Base-by-base conservation (phyloP, 2,797 vertebrate species). In the Eidolon dupreanum region DNA sequence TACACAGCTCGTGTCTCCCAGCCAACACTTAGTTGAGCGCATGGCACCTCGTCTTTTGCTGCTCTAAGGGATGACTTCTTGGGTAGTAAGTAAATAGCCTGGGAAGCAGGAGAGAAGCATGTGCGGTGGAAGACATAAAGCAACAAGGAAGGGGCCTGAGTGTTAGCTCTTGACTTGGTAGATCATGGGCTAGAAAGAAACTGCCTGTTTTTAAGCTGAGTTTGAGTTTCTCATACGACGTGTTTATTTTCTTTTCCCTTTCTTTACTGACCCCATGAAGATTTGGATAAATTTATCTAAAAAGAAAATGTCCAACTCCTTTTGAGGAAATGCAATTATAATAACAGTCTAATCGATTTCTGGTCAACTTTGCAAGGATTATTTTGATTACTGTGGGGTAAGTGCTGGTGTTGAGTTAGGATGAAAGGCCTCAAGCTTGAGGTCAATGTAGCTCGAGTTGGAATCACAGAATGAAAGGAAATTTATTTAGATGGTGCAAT, bases 1-100 rank as follows among this genome's bases (percentile, higher is more conserved):
- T 0, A 26, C 1, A 19, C 0, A 20, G 6, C 7, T 3, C 26
- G 10, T 36, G 8, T 43, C 5, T 63, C 43, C 28, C 3, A 53
- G 38, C 41, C 0, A 43, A 3, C 15, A 26, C 22, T 53, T 7
- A 51, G 11, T 10, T 11, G 46, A 55, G 26, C 36, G n/a, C 38
- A 1, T 10, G 33, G 11, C 4, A 33, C 15, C 3, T 84, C 16
- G 20, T 13, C 51, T 51, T 33, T 22, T 24, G 57, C 12, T 65
- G 16, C 63, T 66, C 8, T n/a, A 31, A 49, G 77, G 65, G 1
- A 13, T 36, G 12, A 78, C 3, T 55, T 65, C 38, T 43, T 51
- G 12, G 43, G 20, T 13, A 55, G 12, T 26, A 31, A 55, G 33
- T 22, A 41, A 92, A n/a, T 12, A 63, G 3, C 10, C 22, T 22